phyloP scores from a whole-genome alignment of 2,888 invertebrate species.

The Acanthosepion pharaonis region DNA sequence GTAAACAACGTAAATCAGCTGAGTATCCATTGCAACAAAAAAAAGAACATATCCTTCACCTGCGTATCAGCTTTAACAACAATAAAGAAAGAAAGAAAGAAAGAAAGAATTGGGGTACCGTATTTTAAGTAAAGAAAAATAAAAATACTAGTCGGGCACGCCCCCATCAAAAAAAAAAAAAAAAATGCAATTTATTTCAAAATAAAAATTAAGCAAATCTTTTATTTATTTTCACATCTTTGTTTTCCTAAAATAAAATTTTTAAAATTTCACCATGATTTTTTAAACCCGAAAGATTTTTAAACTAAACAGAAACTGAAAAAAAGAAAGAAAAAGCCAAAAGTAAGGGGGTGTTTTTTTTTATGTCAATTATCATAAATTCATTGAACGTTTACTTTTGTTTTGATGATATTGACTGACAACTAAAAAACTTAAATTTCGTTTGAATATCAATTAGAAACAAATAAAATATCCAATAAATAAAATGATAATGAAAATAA shows the following conservation, averaged over 20 bases:
- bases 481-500: not conserved
- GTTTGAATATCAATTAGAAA: not conserved
- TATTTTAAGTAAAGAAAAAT: too few relatives aligned
- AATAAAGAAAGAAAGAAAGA: not conserved
- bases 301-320: not conserved
- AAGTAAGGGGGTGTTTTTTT: not conserved
- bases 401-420: too few relatives aligned
- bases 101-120: not conserved
- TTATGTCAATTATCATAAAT: not conserved
- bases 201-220: not conserved
- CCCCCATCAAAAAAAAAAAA: not conserved
- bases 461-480: not conserved
- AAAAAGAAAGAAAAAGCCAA: not conserved
- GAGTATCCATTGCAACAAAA: too few relatives aligned
- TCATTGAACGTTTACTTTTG: too few relatives aligned
- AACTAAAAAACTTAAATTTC: not conserved
- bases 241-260: not conserved
- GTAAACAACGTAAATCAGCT: too few relatives aligned
- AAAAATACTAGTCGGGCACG: not conserved
- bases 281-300: not conserved
- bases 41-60: too few relatives aligned
- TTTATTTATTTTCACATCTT: not conserved
- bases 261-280: not conserved
- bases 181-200: not conserved
- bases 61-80: too few relatives aligned